Evolutionary conservation across 2,113 vertebrate species (phyloP), one percentile per base, ranked within the genome.

Genomic region (Tonatia bakeri): DNA sequence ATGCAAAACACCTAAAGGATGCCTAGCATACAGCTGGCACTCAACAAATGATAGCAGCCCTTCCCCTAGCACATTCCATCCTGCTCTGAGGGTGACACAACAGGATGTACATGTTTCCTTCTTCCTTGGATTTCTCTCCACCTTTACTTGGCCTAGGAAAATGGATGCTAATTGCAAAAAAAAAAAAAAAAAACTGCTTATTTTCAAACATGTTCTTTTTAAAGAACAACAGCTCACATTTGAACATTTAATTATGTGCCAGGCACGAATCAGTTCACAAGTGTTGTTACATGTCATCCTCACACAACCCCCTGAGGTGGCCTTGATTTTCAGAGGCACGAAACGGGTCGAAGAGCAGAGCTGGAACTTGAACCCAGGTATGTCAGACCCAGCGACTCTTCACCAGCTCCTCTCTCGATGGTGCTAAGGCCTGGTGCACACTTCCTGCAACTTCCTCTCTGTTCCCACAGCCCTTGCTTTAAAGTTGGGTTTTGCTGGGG

Each of bases 191-290:
- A 52, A 81, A 54, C 14, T 54, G 67, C 56, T 95, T 73, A 73
- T 81, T 93, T 91, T 65, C 91, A 89, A 90, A 95, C 67, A 70
- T 33, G 50, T 70, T 94, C 89, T 26, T 92, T 52, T 33, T 33
- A 33, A 67, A 85, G 69, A 95, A 61, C 38, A 38, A n/a, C n/a
- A 82, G 86, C 64, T 87, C 87, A 33, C 26, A 24, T 20, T 31
- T 10, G n/a, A 20, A 77, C 31, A 28, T 11, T 56, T 26, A 45
- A 45, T 56, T 33, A 24, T 12, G 40, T 10, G n/a, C 70, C 69
- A 77, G 82, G 65, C 24, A 11, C 73, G 33, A 28, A 38, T 7
- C 24, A 12, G 70, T 79, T 84, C 69, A 36, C 22, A 24, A 0
- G 0, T 26, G 33, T 65, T 16, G 28, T 7, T 79, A 33, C 12